These are phyloP conservation scores for Acanthochromis polyacanthus DNA, from an alignment of 2,113 vertebrate species.

Conservation along the genomic window DNA sequence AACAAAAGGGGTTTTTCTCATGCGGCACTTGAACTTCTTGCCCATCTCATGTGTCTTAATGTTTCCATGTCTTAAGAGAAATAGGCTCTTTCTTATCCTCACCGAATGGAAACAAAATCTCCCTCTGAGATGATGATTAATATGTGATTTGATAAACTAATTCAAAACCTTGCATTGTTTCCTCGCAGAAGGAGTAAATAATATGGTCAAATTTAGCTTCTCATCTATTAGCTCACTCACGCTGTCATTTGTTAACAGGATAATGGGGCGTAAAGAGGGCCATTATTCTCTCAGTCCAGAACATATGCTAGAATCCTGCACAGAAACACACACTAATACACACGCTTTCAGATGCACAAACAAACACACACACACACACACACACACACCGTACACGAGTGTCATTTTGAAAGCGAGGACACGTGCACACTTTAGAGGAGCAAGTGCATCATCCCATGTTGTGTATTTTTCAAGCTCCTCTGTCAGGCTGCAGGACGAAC, in stretches of 20 bases:
- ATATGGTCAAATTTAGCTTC: conserved; percentile 74
- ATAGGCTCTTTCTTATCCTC: conserved; percentile 6
- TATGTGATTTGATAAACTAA: conserved; percentile 72
- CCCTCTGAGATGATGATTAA: conserved; percentile 64
- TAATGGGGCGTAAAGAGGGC: conserved; percentile 84
- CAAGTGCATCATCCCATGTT: conserved; percentile 4
- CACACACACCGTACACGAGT: conserved; percentile 30
- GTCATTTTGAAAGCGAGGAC: conserved; percentile 58
- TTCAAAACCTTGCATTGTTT: conserved; percentile 71
- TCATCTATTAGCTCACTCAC: conserved; percentile 77
- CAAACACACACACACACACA: conserved; percentile 23
- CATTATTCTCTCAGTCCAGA: conserved; percentile 81
- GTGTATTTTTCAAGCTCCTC: conserved; percentile 32
- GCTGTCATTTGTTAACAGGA: conserved; percentile 84
- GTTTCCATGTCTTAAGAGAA: conserved; percentile 42
- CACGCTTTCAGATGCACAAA: conserved; percentile 26
- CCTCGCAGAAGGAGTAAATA: conserved; percentile 73
- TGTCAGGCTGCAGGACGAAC: conserved; percentile 31
- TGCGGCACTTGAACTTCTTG: conserved; percentile 68
- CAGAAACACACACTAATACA: conserved; percentile 37
- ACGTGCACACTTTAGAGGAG: conserved; percentile 21
- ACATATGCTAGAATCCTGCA: conserved; percentile 80
- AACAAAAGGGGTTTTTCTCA: conserved; percentile 80
- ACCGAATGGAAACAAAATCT: conserved; percentile 32
- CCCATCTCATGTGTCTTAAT: conserved; percentile 77